Percentiles rank a stretch among this genome's conserved stretches.
phyloP scores from a whole-genome alignment of 2,797 vertebrate species.

The Gallinago nigripennis region DNA sequence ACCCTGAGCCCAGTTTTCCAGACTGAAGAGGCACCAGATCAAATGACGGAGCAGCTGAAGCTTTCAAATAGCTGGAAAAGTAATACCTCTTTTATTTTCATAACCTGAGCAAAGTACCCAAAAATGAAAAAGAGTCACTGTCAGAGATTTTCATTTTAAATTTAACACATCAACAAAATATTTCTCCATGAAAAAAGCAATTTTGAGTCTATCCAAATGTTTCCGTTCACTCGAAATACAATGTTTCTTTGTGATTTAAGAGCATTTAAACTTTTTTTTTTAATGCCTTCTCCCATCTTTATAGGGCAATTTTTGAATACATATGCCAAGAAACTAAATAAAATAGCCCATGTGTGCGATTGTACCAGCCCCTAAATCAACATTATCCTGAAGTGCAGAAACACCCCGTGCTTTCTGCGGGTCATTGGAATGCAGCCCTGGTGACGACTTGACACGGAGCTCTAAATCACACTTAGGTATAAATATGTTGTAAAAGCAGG shows the following conservation, averaged over 20 bases:
- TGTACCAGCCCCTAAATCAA: slow-evolving; percentile 44
- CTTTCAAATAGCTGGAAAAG: slow-evolving; percentile 1
- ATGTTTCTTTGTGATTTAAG: slow-evolving; percentile 51
- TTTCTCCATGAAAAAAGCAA: slow-evolving; percentile 38
- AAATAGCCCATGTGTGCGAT: slow-evolving; percentile 19
- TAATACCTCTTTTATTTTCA: slow-evolving; percentile 16
- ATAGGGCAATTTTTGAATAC: slow-evolving; percentile 46
- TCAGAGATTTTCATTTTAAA: slow-evolving; percentile 36
- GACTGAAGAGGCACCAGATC: background rate
- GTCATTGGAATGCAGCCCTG: background rate
- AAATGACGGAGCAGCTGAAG: background rate
- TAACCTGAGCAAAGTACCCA: background rate
- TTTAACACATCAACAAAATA: slow-evolving; percentile 41
- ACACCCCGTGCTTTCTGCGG: background rate
- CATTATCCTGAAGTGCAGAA: slow-evolving; percentile 1
- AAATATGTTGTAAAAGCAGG: background rate
- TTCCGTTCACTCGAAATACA: background rate
- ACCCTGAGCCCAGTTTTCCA: background rate
- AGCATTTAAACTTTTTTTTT: slow-evolving; percentile 45
- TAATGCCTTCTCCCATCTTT: slow-evolving; percentile 27
- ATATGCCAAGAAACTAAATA: slow-evolving; percentile 4
- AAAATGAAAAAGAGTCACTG: background rate
- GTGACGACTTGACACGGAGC: background rate
- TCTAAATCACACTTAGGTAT: background rate
- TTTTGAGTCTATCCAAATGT: slow-evolving; percentile 24